Evolutionary conservation across 2,888 invertebrate genomes (phyloP), one percentile per base, ranked within the genome.

Genomic region (Leptinotarsa peninsularis): DNA sequence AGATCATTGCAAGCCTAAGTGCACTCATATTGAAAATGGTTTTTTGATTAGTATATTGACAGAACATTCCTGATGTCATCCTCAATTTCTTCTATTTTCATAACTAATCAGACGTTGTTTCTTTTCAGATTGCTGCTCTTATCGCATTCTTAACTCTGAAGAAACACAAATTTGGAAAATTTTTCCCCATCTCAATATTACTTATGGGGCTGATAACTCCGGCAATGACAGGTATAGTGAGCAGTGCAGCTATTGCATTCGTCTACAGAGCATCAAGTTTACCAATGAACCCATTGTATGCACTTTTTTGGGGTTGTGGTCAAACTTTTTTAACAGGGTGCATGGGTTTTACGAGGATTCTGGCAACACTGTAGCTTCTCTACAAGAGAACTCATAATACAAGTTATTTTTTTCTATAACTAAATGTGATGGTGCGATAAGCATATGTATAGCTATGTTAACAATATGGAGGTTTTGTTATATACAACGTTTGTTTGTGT

Each of bases 81-180:
- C 10, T 43, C 43, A 10, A 10, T 43, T 43, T 43, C 43, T 43
- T 43, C 43, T 43, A 13, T 43, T 43, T 43, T 43, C 10, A 43
- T 43, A 33, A 33, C 33, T 43, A 10, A 43, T 43, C 43, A 43
- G 10, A 54, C 18, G 18, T 13, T 18, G 18, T 67, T 78, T 79
- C 68, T 67, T 86, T 86, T 56, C 80, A 89, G 83, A 94, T 97
- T 87, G 98, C 98, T 74, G 96, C 96, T 72, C 89, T 95, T 72
- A 95, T 98, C 81, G 96, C 98, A 67, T 97, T 98, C 87, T 94
- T 95, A 79, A 96, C 96, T 68, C 90, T 98, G 83, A 91, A 97
- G 78, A 97, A 97, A 90, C 98, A 98, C 89, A 96, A 95, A 89
- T 95, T 96, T 88, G 98, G 98, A 79, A 95, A 98, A 86, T 98